Conservation (phyloP, 2,888 invertebrate genomes). For the Euzophera pinguis region DNA sequence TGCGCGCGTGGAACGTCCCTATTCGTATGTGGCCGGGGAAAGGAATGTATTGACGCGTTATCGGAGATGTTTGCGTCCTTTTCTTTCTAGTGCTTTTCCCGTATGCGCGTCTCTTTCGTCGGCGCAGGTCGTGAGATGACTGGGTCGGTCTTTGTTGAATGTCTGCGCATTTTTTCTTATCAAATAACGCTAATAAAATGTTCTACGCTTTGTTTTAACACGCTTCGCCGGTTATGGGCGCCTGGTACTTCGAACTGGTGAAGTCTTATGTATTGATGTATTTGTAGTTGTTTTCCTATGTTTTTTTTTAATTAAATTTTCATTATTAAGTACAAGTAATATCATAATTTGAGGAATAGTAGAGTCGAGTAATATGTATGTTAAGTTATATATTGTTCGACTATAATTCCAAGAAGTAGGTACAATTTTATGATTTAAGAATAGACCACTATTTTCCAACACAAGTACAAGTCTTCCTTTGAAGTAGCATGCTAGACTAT, state of each 20-base stretch:
- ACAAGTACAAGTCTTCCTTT: too few relatives aligned
- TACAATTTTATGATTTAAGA: too few relatives aligned
- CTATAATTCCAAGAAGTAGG: too few relatives aligned
- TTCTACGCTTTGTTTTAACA: conserved; percentile 34
- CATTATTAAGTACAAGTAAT: not conserved
- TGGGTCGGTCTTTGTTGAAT: conserved; percentile 53
- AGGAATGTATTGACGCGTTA: conserved; percentile 80
- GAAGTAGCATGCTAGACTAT: too few relatives aligned
- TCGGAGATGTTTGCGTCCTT: conserved; percentile 69
- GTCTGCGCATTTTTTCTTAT: conserved; percentile 76
- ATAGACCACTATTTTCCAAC: too few relatives aligned
- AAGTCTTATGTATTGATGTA: conserved; percentile 22
- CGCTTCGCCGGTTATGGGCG: conserved; percentile 36
- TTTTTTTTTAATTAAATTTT: not conserved
- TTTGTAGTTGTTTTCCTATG: conserved; percentile 10
- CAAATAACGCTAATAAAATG: conserved; percentile 52
- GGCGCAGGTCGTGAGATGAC: conserved; percentile 69
- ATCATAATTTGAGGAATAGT: too few relatives aligned
- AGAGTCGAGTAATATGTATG: too few relatives aligned
- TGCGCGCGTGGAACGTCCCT: conserved; percentile 25
- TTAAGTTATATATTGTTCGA: too few relatives aligned
- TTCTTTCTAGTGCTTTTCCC: conserved; percentile 51
- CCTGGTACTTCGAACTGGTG: conserved; percentile 50
- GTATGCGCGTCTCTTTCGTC: conserved; percentile 67
- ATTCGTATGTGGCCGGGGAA: conserved; percentile 47